Percentiles rank a stretch among this genome's conserved stretches.
These are phyloP conservation scores for Ips typographus DNA, from an alignment of 1,140 invertebrate genomes.

Conservation along the genomic window DNA sequence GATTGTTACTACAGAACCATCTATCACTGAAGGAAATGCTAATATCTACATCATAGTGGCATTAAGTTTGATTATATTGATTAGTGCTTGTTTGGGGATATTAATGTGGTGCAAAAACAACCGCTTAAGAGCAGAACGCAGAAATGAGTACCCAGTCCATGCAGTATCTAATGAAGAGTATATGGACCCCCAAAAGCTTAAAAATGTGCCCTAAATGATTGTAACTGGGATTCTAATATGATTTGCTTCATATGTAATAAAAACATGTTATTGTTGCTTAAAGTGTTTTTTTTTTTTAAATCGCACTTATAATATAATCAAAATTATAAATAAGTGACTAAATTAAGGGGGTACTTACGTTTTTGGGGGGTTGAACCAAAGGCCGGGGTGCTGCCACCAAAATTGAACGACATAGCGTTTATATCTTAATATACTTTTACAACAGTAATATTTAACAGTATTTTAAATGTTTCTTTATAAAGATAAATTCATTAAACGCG, in stretches of 20 bases:
- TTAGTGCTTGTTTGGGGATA: background rate
- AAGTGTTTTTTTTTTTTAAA: background rate
- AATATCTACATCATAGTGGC: constrained; percentile 14
- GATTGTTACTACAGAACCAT: background rate
- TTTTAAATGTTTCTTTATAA: background rate
- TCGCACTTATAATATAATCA: too few relatives aligned
- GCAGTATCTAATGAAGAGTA: constrained; percentile 14
- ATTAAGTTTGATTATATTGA: constrained; percentile 4
- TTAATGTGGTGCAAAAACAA: constrained; percentile 27
- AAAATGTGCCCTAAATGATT: constrained; percentile 15
- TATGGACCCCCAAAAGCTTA: constrained; percentile 15
- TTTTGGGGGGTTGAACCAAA: constrained; percentile 31
- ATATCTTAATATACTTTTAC: background rate
- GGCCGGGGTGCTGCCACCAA: constrained; percentile 26
- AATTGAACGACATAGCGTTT: constrained; percentile 29
- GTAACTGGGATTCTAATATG: background rate
- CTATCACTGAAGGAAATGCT: background rate
- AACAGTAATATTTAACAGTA: background rate
- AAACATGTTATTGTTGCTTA: background rate
- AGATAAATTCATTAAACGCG: background rate
- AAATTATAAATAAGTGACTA: background rate
- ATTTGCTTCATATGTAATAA: background rate
- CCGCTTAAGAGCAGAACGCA: constrained; percentile 13
- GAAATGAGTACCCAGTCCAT: constrained; percentile 20
- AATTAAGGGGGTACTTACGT: constrained; percentile 19